A percentile compares a stretch with the other conserved stretches of the same genome.
Conservation (phyloP, 2,888 invertebrate species). For the Plagiodera versicolora region DNA sequence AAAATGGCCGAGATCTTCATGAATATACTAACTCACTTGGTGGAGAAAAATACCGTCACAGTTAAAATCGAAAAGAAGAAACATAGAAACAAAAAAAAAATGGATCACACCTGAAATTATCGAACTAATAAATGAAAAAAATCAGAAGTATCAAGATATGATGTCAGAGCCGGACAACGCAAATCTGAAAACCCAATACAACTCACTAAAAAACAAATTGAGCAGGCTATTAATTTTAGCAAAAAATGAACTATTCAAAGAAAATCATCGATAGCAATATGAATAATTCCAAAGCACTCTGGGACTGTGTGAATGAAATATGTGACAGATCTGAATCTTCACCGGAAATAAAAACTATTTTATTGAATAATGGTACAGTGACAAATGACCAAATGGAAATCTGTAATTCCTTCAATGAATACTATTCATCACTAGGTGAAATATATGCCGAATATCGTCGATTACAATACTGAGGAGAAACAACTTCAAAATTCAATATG, state of each 20-base stretch:
- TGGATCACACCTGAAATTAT: conserved; percentile 5
- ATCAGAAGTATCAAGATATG: conserved; percentile 1
- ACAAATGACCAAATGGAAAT: neutral
- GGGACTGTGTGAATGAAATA: conserved; percentile 3
- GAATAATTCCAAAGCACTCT: conserved; percentile 1
- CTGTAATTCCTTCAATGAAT: neutral
- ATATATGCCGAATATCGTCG: neutral
- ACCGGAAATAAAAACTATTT: neutral
- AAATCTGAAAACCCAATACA: neutral
- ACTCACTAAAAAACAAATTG: conserved; percentile 1
- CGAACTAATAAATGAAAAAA: neutral
- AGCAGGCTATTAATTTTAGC: neutral
- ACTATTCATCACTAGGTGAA: neutral
- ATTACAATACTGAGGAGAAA: neutral
- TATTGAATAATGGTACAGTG: neutral
- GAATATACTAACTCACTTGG: neutral
- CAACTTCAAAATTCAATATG: conserved; percentile 3
- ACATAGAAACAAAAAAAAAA: neutral
- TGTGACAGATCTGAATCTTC: neutral
- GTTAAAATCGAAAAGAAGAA: conserved; percentile 7
- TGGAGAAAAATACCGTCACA: conserved; percentile 4
- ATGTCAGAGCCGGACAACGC: neutral
- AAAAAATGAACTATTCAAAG: conserved; percentile 3
- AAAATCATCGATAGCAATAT: neutral
- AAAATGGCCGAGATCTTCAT: neutral